These are phyloP conservation scores for Tenthredo mesomela DNA, from an alignment of 2,888 invertebrate species.

Conservation along the genomic window DNA sequence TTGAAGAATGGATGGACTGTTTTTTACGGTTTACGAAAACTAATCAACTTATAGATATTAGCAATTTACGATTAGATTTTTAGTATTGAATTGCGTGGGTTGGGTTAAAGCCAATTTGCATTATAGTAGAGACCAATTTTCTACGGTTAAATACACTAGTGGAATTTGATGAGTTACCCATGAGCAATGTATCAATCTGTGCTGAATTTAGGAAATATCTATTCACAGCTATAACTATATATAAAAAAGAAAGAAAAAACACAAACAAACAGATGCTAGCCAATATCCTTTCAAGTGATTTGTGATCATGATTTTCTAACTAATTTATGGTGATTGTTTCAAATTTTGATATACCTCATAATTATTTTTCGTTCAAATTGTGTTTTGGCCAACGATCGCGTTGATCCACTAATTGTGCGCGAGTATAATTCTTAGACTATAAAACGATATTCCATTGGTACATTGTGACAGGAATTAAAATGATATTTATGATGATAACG, in stretches of 20 bases:
- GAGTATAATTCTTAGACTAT: neutral
- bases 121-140: neutral
- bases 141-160: neutral
- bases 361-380: neutral
- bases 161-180: neutral
- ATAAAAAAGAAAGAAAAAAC: neutral
- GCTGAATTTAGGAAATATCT: neutral
- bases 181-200: constrained; percentile 1
- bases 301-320: neutral
- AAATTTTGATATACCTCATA: neutral
- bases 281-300: neutral
- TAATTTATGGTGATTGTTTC: neutral
- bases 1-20: constrained; percentile 11
- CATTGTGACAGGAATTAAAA: neutral
- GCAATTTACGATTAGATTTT: neutral
- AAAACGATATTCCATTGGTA: neutral
- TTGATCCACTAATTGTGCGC: neutral
- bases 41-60: neutral
- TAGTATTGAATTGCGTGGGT: constrained; percentile 16
- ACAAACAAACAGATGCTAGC: neutral
- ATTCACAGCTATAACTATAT: neutral
- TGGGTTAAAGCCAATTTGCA: constrained; percentile 1
- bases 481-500: neutral
- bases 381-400: neutral
- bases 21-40: neutral